These are phyloP conservation scores for Heloderma charlesbogerti DNA, from an alignment of 2,113 vertebrate genomes.

Conservation along the genomic window DNA sequence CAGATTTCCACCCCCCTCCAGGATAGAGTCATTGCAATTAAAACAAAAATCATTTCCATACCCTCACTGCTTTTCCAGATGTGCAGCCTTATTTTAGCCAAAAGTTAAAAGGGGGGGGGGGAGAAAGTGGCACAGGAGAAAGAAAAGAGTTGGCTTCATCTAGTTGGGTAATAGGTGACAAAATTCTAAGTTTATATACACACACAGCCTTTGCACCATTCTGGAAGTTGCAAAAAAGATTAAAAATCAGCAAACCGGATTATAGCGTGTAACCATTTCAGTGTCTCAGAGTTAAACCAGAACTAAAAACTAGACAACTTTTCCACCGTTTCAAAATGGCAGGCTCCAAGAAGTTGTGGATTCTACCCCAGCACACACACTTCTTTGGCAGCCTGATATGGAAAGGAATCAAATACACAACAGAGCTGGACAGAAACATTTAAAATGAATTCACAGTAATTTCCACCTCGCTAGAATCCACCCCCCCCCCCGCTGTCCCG, in stretches of 20 bases:
- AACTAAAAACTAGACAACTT: neutral
- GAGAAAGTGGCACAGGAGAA: too few species aligned
- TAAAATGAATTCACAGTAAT: neutral
- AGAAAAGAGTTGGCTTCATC: neutral
- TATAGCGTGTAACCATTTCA: neutral
- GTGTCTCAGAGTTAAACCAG: neutral
- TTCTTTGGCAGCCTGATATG: neutral
- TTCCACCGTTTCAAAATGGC: constrained; percentile 7
- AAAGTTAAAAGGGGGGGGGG: neutral
- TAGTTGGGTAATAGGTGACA: neutral
- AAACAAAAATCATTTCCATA: neutral
- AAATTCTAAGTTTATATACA: neutral
- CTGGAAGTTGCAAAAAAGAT: neutral
- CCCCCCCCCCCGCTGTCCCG: neutral
- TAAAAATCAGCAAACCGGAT: neutral
- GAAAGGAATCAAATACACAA: neutral
- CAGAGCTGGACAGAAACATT: neutral
- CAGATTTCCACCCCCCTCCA: neutral
- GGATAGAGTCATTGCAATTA: neutral
- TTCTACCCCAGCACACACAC: too few species aligned
- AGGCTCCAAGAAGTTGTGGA: neutral
- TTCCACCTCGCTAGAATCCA: neutral
- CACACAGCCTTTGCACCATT: neutral
- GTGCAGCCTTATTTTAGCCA: neutral
- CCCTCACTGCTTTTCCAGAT: neutral